A percentile compares a stretch with the other conserved stretches of the same genome.
These are phyloP conservation scores for Cabera pusaria DNA, from an alignment of 2,888 invertebrate species.

Conservation along the genomic window DNA sequence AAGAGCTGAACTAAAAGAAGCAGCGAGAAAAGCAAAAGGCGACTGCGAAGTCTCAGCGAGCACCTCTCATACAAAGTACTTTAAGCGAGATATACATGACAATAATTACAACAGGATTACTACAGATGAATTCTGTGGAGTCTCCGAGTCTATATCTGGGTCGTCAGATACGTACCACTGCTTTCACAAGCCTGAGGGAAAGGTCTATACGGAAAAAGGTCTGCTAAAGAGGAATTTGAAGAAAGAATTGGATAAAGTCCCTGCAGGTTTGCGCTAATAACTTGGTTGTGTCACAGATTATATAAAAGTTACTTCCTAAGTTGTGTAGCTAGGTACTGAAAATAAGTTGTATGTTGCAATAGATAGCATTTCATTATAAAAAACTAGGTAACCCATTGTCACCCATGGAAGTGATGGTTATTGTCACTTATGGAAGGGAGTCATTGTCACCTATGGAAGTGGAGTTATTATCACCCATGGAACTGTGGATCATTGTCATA, in stretches of 20 bases:
- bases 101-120: constrained; percentile 42
- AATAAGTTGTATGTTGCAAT: too few species aligned
- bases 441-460: too few species aligned
- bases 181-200: constrained; percentile 51
- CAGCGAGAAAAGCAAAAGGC: constrained; percentile 35
- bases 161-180: constrained; percentile 56
- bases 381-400: too few species aligned
- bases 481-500: too few species aligned
- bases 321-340: too few species aligned
- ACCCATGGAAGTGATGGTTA: too few species aligned
- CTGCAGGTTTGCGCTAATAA: constrained; percentile 43
- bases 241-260: constrained; percentile 56
- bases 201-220: constrained; percentile 50
- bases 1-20: constrained; percentile 4
- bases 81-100: constrained; percentile 36
- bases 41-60: constrained; percentile 39
- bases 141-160: constrained; percentile 53
- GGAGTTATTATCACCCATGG: too few species aligned
- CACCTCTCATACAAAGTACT: constrained; percentile 58
- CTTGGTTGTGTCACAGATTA: too few species aligned
- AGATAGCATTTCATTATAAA: too few species aligned
- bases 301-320: too few species aligned
- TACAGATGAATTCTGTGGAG: constrained; percentile 45
- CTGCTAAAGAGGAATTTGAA: constrained; percentile 50
- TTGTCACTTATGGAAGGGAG: too few species aligned